phyloP scores from a whole-genome alignment of 2,797 vertebrate genomes.

The Xenopus petersii region DNA sequence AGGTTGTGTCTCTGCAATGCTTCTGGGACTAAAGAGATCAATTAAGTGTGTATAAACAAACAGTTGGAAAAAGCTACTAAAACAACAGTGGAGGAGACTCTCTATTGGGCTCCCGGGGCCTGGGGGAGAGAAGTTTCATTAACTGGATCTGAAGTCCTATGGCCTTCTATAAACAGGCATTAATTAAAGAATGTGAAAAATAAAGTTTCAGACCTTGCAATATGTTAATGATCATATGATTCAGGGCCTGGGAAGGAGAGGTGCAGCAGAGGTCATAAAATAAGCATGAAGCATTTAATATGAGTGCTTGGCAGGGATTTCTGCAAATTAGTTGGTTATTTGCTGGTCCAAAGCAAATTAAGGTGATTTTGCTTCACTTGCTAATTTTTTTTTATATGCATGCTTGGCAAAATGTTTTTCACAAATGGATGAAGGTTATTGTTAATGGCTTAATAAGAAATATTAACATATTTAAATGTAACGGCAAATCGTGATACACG shows the following conservation, averaged over 20 bases:
- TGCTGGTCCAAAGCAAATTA: conserved; percentile 96
- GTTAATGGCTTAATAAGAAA: conserved; percentile 84
- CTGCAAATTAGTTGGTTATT: conserved; percentile 91
- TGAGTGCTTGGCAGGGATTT: conserved; percentile 85
- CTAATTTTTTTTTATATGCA: conserved; percentile 91
- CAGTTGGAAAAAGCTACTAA: conserved; percentile 88
- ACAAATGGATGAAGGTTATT: conserved; percentile 83
- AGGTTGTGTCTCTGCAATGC: conserved; percentile 83
- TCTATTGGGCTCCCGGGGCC: conserved; percentile 89
- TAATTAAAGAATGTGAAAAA: conserved; percentile 98
- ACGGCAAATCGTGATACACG: conserved; percentile 63
- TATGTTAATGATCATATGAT: conserved; percentile 99
- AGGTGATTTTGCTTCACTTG: conserved; percentile 94
- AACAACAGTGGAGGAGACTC: conserved; percentile 91
- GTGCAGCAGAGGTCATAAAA: conserved; percentile 95
- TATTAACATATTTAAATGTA: conserved; percentile 85
- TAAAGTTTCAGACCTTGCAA: conserved; percentile 97
- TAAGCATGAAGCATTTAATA: conserved; percentile 94
- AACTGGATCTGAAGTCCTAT: conserved; percentile 91
- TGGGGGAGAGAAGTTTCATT: conserved; percentile 95
- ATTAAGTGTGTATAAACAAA: conserved; percentile 96
- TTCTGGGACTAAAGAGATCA: conserved; percentile 91
- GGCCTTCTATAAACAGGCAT: conserved; percentile 98
- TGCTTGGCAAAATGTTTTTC: conserved; percentile 92
- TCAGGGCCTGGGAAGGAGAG: conserved; percentile 83